Evolutionary conservation across 1,140 invertebrate species (phyloP), one percentile per base, ranked within the genome.

Genomic region (Megalopta genalis): DNA sequence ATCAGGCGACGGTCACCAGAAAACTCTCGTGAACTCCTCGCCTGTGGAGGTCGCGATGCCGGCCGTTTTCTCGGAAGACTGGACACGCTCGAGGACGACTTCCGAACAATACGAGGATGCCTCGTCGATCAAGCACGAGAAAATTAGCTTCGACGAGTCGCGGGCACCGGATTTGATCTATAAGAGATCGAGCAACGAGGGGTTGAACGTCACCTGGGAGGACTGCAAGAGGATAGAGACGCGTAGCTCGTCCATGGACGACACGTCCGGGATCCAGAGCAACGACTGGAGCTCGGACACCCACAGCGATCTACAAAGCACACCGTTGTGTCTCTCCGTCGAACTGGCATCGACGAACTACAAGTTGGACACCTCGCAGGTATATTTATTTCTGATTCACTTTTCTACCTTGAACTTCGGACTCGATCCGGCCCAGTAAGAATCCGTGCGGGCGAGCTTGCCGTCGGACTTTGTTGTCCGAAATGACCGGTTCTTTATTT

Each of bases 201-300:
- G 64, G n/a, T 49, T 88, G 10, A 79, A 70, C 46, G 66, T 73
- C 18, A 83, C 59, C 18, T 82, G 77, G 70, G 82, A 86, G 3
- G 70, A 84, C 21, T 71, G 62, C 21, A 77, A 76, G 21, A 71
- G 42, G 27, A 32, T 32, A 42, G 66, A 39, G 23, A 83, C 66
- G 1, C 73, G 66, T 0, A 37, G 59, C 25, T 82, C 82, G 5
- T 88, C 80, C 16, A 74, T 84, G 25, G 87, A 89, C n/a, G 84
- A 87, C 64, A 84, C 80, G 72, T 84, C 83, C 23, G 82, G 81
- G 62, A 83, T 87, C 25, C 83, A 84, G 32, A 86, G 74, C 49
- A 84, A 86, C 64, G 81, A 85, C 16, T 88, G 82, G 67, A 90
- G 82, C 49, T 68, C 60, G 16, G 81, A 88, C 21, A 76, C 77